A percentile compares a stretch with the other conserved stretches of the same genome.
phyloP scores from a whole-genome alignment of 2,888 invertebrate genomes.

The Cephus runcator region DNA sequence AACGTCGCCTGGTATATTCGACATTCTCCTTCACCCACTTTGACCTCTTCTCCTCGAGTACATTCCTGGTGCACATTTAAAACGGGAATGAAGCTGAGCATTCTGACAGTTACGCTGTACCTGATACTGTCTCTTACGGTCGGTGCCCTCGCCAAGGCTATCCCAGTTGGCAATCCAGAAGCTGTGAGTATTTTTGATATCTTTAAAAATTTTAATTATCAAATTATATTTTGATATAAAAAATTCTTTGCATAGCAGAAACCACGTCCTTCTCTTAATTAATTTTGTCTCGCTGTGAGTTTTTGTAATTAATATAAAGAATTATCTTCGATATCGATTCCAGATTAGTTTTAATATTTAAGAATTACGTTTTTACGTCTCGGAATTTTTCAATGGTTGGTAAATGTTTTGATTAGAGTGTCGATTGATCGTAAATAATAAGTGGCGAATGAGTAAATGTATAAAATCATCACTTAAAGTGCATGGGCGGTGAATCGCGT shows the following conservation, averaged over 20 bases:
- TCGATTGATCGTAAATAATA: not conserved
- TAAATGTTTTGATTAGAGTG: not conserved
- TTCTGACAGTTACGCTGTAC: conserved; percentile 29
- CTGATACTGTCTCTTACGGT: conserved; percentile 30
- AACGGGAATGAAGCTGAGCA: conserved; percentile 44
- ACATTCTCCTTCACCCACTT: conserved; percentile 4
- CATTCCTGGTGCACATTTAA: not conserved
- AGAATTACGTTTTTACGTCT: not conserved
- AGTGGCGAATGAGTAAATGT: not conserved
- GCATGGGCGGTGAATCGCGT: conserved; percentile 15
- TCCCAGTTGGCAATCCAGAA: conserved; percentile 59
- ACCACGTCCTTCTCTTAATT: not conserved
- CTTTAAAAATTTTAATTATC: not conserved
- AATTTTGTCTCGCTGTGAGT: not conserved
- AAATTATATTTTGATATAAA: not conserved
- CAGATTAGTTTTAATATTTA: not conserved
- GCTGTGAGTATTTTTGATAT: conserved; percentile 48
- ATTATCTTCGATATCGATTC: not conserved
- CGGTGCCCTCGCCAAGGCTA: conserved; percentile 45
- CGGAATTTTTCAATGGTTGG: not conserved
- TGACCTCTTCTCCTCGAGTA: not conserved
- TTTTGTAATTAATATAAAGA: not conserved
- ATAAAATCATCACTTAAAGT: not conserved
- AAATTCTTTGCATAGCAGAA: not conserved
- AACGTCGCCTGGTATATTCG: conserved; percentile 14